Percentiles rank a stretch among this genome's conserved stretches.
These are phyloP conservation scores for Elysia crispata DNA, from an alignment of 2,888 invertebrate genomes.

Conservation along the genomic window DNA sequence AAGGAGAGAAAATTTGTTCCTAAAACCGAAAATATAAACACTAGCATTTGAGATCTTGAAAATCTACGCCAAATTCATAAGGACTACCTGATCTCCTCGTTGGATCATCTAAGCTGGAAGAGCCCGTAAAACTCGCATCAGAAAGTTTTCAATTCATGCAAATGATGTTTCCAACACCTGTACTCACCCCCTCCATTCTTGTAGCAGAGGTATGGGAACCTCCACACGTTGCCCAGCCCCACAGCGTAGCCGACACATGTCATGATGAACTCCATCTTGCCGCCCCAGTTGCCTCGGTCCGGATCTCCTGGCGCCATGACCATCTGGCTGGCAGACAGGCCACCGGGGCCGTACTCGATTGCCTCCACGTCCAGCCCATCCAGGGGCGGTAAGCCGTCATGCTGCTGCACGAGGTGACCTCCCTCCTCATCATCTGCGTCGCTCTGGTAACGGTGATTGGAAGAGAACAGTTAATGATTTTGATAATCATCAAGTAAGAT, in stretches of 20 bases:
- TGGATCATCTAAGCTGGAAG: no score
- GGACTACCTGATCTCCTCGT: no score
- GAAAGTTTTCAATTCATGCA: no score
- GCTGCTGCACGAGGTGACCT: neutral
- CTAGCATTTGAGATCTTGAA: no score
- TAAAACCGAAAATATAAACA: no score
- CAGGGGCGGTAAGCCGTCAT: neutral
- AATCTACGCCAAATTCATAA: no score
- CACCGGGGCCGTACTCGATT: neutral
- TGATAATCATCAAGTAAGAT: neutral
- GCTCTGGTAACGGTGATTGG: neutral
- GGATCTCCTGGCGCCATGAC: slow-evolving; percentile 17
- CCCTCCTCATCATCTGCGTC: slow-evolving; percentile 20
- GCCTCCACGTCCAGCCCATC: neutral
- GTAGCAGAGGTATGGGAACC: slow-evolving; percentile 41
- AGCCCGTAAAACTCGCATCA: no score
- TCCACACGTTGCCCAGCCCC: slow-evolving; percentile 36
- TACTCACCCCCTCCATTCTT: slow-evolving; percentile 36
- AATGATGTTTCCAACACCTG: no score
- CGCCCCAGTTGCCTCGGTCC: slow-evolving; percentile 47
- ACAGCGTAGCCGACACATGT: slow-evolving; percentile 41
- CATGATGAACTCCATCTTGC: slow-evolving; percentile 49
- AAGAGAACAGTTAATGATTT: neutral
- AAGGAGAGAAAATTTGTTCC: no score
- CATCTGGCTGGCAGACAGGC: neutral